Evolutionary conservation across 2,797 vertebrate species (phyloP).

Genomic region (Cryptoblepharus egeriae): DNA sequence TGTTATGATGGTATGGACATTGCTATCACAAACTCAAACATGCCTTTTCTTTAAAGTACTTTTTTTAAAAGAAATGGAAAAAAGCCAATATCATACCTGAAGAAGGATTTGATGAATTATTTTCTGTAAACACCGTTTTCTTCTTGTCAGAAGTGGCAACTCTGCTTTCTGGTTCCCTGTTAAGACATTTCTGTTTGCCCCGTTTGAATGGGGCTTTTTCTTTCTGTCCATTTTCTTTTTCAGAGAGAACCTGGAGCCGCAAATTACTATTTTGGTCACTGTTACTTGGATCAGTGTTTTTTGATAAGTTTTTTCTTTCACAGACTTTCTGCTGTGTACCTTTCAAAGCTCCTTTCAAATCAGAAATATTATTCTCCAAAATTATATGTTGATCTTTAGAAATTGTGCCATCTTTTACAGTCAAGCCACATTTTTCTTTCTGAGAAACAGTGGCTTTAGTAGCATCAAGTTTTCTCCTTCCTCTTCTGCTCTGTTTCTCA

Average conservation of each 20-base stretch:
- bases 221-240: background rate
- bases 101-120: background rate
- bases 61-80: background rate
- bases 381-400: background rate
- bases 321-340: background rate
- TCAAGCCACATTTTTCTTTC: constrained; percentile 3
- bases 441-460: background rate
- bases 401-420: background rate
- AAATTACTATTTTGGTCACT: background rate
- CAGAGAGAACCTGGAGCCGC: background rate
- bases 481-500: accelerated
- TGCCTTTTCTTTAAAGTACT: background rate
- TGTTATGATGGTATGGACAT: too few relatives aligned
- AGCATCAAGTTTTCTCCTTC: background rate
- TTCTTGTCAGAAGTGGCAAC: background rate
- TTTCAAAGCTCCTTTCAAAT: background rate
- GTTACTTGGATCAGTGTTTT: constrained; percentile 2
- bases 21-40: background rate
- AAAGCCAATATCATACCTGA: constrained; percentile 53
- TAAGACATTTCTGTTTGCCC: constrained; percentile 8
- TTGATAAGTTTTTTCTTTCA: background rate
- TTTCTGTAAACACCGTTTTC: constrained; percentile 25
- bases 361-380: background rate
- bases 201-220: background rate
- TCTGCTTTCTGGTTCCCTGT: background rate